Conservation (phyloP, 2,888 invertebrate genomes). For the Crossocerus cetratus region DNA sequence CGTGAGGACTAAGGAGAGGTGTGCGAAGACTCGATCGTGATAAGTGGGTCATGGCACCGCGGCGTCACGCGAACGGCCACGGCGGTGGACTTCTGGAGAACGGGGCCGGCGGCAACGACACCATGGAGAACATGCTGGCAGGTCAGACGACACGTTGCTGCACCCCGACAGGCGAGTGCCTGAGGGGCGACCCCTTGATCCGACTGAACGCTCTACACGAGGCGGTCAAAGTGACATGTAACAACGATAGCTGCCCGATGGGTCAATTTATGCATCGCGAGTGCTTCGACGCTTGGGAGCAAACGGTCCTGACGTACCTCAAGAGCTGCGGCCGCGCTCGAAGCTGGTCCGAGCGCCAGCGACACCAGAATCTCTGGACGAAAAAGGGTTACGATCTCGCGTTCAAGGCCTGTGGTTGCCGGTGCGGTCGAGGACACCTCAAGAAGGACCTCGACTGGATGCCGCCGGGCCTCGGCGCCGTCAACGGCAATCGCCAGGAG, state of each 20-base stretch:
- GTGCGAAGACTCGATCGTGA: not conserved
- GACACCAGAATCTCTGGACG: constrained; percentile 97
- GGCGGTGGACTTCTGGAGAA: constrained; percentile 65
- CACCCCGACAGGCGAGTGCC: constrained; percentile 89
- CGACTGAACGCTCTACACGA: constrained; percentile 86
- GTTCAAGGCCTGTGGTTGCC: constrained; percentile 96
- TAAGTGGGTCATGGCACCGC: constrained; percentile 68
- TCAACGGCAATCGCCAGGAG: constrained; percentile 77
- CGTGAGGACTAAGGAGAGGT: not conserved
- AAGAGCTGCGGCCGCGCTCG: constrained; percentile 94
- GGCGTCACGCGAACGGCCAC: constrained; percentile 71
- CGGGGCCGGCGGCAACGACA: constrained; percentile 48
- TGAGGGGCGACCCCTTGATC: constrained; percentile 82
- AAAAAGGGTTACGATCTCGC: constrained; percentile 98
- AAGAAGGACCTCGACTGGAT: constrained; percentile 97
- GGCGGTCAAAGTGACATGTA: constrained; percentile 93
- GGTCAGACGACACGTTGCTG: constrained; percentile 83
- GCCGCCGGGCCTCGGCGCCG: constrained; percentile 82
- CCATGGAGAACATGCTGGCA: constrained; percentile 59
- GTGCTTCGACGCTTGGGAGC: constrained; percentile 97
- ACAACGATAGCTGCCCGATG: constrained; percentile 92
- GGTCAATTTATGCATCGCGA: constrained; percentile 97
- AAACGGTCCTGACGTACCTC: constrained; percentile 90
- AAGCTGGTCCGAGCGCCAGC: constrained; percentile 96
- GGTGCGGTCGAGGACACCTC: constrained; percentile 94